phyloP scores from a whole-genome alignment of 2,113 vertebrate species.

The Tamias sibiricus region DNA sequence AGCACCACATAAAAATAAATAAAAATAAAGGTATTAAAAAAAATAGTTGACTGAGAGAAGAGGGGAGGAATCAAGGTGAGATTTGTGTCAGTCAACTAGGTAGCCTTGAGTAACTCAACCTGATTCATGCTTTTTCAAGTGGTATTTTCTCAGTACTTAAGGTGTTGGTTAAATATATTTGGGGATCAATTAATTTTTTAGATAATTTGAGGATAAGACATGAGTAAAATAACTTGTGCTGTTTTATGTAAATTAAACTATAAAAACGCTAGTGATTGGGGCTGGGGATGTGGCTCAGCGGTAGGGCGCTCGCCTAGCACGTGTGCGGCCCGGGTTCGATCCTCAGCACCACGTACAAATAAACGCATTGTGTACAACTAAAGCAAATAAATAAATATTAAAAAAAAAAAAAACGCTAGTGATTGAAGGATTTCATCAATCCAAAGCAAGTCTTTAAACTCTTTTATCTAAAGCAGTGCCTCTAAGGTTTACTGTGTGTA shows the following conservation, averaged over 20 bases:
- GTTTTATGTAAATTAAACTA: background rate
- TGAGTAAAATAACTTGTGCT: background rate
- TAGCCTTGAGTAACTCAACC: background rate
- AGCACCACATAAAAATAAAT: no score
- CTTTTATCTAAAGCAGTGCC: background rate
- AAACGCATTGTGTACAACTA: no score
- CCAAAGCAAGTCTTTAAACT: background rate
- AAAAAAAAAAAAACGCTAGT: background rate
- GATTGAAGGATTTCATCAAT: background rate
- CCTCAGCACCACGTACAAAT: no score
- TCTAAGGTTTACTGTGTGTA: background rate
- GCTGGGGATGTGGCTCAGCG: no score
- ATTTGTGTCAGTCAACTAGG: background rate
- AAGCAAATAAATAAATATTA: no score
- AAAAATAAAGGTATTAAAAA: no score
- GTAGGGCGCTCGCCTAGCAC: no score
- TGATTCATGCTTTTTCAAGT: background rate
- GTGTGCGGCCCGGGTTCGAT: no score
- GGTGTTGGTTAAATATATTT: slow-evolving; percentile 22
- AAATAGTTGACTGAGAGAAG: background rate
- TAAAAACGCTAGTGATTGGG: background rate
- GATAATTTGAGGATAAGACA: background rate
- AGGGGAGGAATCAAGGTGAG: background rate
- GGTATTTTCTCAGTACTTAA: background rate
- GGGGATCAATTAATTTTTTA: slow-evolving; percentile 14